A percentile compares a stretch with the other conserved stretches of the same genome.
Conservation (phyloP, 2,113 vertebrate species). For the Xiphophorus couchianus region DNA sequence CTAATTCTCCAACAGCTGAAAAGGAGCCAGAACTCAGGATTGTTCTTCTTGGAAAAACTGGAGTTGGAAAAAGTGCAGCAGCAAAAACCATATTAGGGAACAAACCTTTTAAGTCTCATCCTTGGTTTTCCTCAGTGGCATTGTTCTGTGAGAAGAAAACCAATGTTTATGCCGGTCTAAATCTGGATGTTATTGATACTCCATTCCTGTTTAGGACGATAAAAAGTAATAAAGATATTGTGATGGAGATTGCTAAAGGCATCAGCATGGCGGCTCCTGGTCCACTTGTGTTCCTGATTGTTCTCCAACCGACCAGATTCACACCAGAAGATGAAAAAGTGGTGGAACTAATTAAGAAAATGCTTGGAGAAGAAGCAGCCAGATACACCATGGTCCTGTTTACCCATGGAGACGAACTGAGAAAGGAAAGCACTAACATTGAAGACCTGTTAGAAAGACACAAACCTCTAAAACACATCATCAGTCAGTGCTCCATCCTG, state of each 20-base stretch:
- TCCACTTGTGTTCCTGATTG: slow-evolving; percentile 17
- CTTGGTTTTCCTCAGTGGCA: background rate
- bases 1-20: too few species aligned
- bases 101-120: background rate
- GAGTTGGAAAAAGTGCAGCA: background rate
- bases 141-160: background rate
- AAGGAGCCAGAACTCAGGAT: background rate
- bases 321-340: background rate
- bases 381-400: background rate
- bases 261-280: background rate
- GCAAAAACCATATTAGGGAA: background rate
- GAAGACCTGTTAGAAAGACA: background rate
- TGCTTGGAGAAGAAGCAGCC: background rate
- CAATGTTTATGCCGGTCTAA: background rate
- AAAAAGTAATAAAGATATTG: background rate
- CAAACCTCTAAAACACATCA: background rate
- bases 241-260: background rate
- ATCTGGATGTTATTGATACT: slow-evolving; percentile 11
- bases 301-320: background rate
- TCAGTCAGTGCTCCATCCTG: background rate
- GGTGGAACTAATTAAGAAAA: background rate
- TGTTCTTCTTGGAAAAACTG: background rate
- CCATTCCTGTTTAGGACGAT: slow-evolving; percentile 4
- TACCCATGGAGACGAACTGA: background rate
- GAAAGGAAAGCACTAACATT: rapidly evolving